These are phyloP conservation scores for Pterocles burchelli DNA, from an alignment of 2,113 vertebrate genomes.

Conservation along the genomic window DNA sequence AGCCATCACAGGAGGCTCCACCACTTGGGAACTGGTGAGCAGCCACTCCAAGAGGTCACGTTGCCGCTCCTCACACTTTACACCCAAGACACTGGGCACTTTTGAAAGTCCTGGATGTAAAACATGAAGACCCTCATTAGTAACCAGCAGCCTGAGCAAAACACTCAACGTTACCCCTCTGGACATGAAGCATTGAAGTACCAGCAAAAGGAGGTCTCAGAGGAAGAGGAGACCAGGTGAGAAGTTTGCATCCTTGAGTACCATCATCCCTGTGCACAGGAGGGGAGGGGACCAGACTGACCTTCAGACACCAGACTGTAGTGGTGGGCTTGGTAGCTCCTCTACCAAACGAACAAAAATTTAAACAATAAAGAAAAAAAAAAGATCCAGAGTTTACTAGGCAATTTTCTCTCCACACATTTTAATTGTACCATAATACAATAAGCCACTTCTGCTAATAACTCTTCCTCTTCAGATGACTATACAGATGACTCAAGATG, in stretches of 20 bases:
- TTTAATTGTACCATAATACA: background rate
- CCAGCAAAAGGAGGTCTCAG: background rate
- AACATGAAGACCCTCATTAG: background rate
- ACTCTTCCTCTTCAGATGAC: background rate
- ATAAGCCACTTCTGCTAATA: background rate
- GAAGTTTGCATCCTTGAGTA: background rate
- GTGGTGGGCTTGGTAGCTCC: background rate
- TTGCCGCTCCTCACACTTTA: background rate
- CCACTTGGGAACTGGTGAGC: background rate
- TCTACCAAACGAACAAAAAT: background rate
- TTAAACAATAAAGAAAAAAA: background rate
- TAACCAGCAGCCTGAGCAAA: background rate
- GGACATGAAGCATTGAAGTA: background rate
- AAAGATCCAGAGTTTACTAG: background rate
- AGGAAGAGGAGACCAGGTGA: background rate
- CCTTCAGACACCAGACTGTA: background rate
- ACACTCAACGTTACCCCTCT: background rate
- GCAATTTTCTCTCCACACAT: background rate
- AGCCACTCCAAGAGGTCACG: background rate
- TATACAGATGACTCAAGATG: background rate
- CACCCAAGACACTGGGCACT: background rate
- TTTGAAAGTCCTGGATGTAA: background rate
- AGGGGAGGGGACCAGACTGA: background rate
- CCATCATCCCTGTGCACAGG: rapidly evolving
- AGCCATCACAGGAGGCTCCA: background rate